Base-by-base conservation (phyloP, 2,113 vertebrate species). In the Nothobranchius furzeri region DNA sequence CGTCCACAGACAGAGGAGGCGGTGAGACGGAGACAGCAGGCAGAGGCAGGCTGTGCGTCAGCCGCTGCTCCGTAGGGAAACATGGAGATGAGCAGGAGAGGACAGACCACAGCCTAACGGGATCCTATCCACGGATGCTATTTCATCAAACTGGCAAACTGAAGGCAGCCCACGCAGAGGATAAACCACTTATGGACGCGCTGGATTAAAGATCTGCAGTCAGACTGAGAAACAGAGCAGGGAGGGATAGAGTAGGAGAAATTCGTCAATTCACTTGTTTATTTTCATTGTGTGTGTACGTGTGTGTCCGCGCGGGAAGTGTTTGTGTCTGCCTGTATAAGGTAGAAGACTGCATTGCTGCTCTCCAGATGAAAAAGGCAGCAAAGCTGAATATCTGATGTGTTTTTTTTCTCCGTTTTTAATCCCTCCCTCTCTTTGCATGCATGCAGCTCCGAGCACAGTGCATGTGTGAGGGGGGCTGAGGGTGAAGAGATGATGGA, bases 151-250 rank as follows among this genome's bases (percentile, higher is more conserved):
- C 58, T 47, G 74, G 60, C 68, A 70, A 81, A 68, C 83, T 84
- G 83, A 78, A 82, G 81, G 61, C 85, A 81, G 48, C 81, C 68
- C 79, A 81, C 79, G 66, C 87, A 84, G 61, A 76, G 70, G 85
- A 88, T 90, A 90, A 90, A 89, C 83, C 85, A 89, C 87, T 91
- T 90, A 90, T 87, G 90, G 87, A 90, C 43, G 85, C 85, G 75
- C 79, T 91, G 89, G 89, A 91, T 91, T 91, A 90, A 88, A 89
- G 78, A 88, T n/a, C 83, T 68, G 42, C 75, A 79, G 63, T 75
- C 65, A 67, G 79, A 81, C 85, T 72, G 68, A 83, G 72, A 68
- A 66, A 61, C 49, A 69, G 67, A 73, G 64, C 43, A 71, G 79
- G 62, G 14, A 36, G 48, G 48, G 56, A 59, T 9, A 63, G 78